Evolutionary conservation across 2,113 vertebrate genomes (phyloP), one percentile per base, ranked within the genome.

Genomic region (Synchiropus splendidus): DNA sequence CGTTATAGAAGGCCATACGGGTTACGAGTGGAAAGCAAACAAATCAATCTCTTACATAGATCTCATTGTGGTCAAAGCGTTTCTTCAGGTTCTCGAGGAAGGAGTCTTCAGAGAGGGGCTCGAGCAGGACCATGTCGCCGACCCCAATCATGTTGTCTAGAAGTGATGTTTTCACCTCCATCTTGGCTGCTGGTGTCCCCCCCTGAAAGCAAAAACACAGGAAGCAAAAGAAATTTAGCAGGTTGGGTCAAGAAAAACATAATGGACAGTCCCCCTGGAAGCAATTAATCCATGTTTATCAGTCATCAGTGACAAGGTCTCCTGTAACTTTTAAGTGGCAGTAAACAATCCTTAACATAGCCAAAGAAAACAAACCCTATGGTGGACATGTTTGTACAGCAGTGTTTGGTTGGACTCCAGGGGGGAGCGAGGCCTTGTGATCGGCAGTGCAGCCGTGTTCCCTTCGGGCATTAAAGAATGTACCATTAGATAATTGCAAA

Each of bases 81-180:
- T 94, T 89, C 69, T 79, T 88, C 73, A 98, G 86, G 67, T 99
- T 99, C 36, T 85, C 78, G 15, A 97, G 86, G 79, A 99, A 97
- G 0, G 90, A 83, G 16, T 97, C 91, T 75, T 99, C 95, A 1
- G 69, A 70, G 12, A 99, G 87, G 2, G 92, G 94, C 51, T 99
- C 95, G 4, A 99, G 64, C 50, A 98, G 93, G 65, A 99, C 95
- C 92, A 97, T 98, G 70, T 99, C 95, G 1, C 93, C 92, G 12
- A 98, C 93, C 16, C 95, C 94, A 21, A 99, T 96, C 92, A 97
- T 98, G 58, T 96, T 87, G 35, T 99, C 95, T 17, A 99, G 80
- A 74, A 98, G 93, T 2, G 95, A 98, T 0, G 91, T 96, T 69
- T 98, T 98, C 76, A 89, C 92, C 82, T 98, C 94, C 90, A 92